Evolutionary conservation across 2,797 vertebrate species (phyloP).

Genomic region (Limnodromus scolopaceus): DNA sequence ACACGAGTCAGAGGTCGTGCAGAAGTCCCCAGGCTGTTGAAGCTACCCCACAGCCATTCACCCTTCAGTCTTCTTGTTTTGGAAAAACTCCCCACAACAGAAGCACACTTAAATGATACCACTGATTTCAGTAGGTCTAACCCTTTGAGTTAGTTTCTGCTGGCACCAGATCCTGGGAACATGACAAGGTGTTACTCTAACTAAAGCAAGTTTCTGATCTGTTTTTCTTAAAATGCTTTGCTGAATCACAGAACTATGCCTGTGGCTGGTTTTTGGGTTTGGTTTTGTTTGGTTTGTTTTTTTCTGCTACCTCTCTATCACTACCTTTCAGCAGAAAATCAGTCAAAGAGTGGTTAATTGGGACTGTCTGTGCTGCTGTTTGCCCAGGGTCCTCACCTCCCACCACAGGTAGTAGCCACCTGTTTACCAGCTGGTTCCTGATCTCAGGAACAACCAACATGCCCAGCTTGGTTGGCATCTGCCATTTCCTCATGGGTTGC

Average conservation of each 20-base stretch:
- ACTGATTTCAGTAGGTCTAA: background rate
- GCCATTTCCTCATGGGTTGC: background rate
- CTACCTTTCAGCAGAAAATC: background rate
- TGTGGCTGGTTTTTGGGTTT: background rate
- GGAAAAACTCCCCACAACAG: background rate
- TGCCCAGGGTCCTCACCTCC: background rate
- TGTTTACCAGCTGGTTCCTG: background rate
- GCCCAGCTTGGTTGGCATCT: background rate
- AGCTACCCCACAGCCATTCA: background rate
- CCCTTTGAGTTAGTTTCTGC: background rate
- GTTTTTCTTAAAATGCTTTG: background rate
- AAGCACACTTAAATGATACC: background rate
- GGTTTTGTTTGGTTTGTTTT: background rate
- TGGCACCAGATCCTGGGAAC: background rate
- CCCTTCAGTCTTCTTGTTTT: background rate
- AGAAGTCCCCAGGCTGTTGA: background rate
- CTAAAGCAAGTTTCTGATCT: background rate
- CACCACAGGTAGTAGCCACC: background rate
- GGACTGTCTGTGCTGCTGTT: background rate
- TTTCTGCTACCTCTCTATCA: background rate
- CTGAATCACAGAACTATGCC: background rate
- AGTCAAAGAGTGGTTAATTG: background rate
- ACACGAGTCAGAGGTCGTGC: background rate
- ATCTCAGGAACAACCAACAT: background rate
- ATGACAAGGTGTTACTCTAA: background rate